Evolutionary conservation across 2,888 invertebrate genomes (phyloP), one percentile per base, ranked within the genome.

Genomic region (Thyatira batis): DNA sequence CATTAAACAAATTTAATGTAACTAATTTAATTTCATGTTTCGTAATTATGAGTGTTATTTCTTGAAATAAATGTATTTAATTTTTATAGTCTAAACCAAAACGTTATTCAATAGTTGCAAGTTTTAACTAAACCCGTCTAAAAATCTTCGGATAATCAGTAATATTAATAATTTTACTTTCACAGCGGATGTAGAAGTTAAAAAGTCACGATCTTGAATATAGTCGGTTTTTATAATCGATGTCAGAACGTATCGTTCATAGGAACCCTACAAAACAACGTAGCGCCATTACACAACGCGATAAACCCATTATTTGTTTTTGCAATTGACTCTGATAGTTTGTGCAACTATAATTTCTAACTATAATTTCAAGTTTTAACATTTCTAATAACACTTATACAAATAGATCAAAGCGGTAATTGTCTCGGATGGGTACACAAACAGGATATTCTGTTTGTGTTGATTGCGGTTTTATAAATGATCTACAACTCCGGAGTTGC

Each of bases 401-500:
- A 49, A 57, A 52, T 65, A 69, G 62, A 61, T 63, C 63, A 60
- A 63, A 57, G 65, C 65, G 60, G 70, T 81, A 80, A 83, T 85
- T 80, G 87, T 82, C 74, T 82, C 85, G 85, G 85, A 71, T 80
- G 76, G 79, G 67, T 82, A 74, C 63, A 78, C 82, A 82, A 82
- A 83, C 80, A 75, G 76, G 82, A 76, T 76, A 76, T 73, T 76
- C 65, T n/a, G n/a, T n/a, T n/a, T n/a, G n/a, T n/a, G n/a, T n/a
- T n/a, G 71, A 80, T 79, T 85, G 87, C 73, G 85, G 87, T 84
- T 83, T 75, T 64, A 59, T 63, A 66, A 66, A 61, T 48, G 17
- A 48, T 27, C 20, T 8, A 27, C 8, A 53, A 49, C 55, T 20
- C 50, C 20, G 58, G 61, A 58, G 56, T 65, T 61, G 49, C 66